A percentile compares a stretch with the other conserved stretches of the same genome.
phyloP scores from a whole-genome alignment of 2,797 vertebrate genomes.

The Eurystomus glaucurus region DNA sequence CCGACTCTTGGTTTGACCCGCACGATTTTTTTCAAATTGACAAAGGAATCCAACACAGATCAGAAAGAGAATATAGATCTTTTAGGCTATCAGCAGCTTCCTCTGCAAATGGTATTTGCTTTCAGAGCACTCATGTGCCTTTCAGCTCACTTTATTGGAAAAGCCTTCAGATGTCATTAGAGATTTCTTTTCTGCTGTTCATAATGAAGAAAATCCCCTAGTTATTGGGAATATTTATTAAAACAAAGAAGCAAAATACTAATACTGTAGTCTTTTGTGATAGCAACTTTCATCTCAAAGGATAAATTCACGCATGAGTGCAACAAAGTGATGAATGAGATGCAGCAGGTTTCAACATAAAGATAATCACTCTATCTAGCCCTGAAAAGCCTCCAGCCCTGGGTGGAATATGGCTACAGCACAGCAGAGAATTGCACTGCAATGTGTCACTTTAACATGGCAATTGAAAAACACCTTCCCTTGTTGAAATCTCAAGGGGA shows the following conservation, averaged over 20 bases:
- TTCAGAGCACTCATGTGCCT: constrained; percentile 37
- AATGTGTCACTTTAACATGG: constrained; percentile 36
- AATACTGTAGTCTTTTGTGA: constrained; percentile 9
- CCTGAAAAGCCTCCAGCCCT: constrained; percentile 42
- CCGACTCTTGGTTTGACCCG: background rate
- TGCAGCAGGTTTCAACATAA: constrained; percentile 57
- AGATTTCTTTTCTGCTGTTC: constrained; percentile 52
- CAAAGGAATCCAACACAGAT: background rate
- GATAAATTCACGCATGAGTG: constrained; percentile 50
- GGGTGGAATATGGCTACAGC: constrained; percentile 44
- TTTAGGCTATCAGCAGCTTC: background rate
- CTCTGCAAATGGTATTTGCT: constrained; percentile 37
- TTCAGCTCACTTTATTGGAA: constrained; percentile 63
- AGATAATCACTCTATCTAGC: constrained; percentile 68
- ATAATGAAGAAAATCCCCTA: constrained; percentile 63
- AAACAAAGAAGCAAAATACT: constrained; percentile 56
- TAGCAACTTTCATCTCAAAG: constrained; percentile 48
- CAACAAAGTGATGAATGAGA: constrained; percentile 70
- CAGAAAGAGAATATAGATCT: constrained; percentile 28
- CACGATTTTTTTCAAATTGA: background rate
- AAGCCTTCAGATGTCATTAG: constrained; percentile 60
- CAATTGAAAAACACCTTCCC: constrained; percentile 45
- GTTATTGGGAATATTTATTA: constrained; percentile 67
- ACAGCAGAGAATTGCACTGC: constrained; percentile 15
- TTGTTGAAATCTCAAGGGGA: constrained; percentile 15